Conservation (phyloP, 2,113 vertebrate species). For the Embiotoca jacksoni region DNA sequence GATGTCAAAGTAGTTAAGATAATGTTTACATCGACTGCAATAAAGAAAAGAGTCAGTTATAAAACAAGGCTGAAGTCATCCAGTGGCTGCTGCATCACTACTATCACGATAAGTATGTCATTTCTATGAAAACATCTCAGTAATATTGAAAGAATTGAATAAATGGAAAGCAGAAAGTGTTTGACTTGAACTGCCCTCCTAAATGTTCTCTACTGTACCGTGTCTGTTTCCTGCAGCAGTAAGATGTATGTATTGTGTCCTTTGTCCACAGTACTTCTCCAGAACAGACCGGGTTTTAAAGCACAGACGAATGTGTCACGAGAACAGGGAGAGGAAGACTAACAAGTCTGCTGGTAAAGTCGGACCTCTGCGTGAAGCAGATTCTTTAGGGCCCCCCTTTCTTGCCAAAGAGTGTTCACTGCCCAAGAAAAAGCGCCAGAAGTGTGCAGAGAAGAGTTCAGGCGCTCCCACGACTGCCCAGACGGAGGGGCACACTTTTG, state of each 20-base stretch:
- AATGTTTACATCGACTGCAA: too few species aligned
- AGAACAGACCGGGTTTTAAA: conserved; percentile 98
- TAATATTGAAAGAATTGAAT: too few species aligned
- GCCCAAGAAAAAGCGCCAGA: conserved; percentile 96
- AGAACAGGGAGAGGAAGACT: conserved; percentile 93
- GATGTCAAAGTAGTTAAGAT: too few species aligned
- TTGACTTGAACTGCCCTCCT: not conserved
- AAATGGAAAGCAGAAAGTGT: not conserved
- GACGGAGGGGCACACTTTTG: conserved; percentile 67
- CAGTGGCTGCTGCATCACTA: too few species aligned
- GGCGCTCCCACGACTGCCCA: conserved; percentile 43
- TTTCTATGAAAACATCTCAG: not conserved
- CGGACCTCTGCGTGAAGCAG: conserved; percentile 86
- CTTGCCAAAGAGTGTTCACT: conserved; percentile 91
- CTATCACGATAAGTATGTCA: too few species aligned
- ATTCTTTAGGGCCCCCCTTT: conserved; percentile 86
- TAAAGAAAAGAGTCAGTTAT: too few species aligned
- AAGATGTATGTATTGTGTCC: conserved; percentile 12
- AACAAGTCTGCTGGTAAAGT: conserved; percentile 91
- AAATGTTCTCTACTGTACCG: not conserved
- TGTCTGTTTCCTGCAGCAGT: not conserved
- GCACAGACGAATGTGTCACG: conserved; percentile 99
- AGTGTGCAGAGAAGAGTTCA: conserved; percentile 88
- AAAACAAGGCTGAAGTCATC: too few species aligned
- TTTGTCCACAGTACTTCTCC: conserved; percentile 92